Conservation (phyloP, 2,113 vertebrate genomes). For the Hemiscyllium ocellatum region DNA sequence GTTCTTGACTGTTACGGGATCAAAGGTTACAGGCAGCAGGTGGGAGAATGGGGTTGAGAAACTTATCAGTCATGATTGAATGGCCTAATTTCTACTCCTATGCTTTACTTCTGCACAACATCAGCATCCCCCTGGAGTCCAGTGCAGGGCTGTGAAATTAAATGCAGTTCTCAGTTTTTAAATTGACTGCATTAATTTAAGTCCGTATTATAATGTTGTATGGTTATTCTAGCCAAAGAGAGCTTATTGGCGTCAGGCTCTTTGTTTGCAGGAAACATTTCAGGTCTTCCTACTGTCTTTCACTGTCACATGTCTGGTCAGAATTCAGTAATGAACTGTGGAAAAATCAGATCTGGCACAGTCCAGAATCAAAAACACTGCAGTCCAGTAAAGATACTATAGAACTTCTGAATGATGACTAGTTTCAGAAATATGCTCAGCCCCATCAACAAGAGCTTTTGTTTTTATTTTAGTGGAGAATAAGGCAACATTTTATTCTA, state of each 20-base stretch:
- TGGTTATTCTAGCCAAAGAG: neutral
- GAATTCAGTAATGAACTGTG: neutral
- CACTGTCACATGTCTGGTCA: neutral
- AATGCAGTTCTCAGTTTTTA: neutral
- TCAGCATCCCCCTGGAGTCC: neutral
- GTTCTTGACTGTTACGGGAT: too few relatives aligned
- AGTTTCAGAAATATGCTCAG: neutral
- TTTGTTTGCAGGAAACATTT: neutral
- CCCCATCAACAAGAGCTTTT: neutral
- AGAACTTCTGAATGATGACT: neutral
- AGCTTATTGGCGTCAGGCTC: neutral
- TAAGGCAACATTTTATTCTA: neutral
- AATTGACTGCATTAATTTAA: neutral
- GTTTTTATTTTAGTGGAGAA: neutral
- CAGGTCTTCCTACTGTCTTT: neutral
- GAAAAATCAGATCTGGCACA: neutral
- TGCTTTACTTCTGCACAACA: neutral
- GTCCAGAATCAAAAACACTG: neutral
- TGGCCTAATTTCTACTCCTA: too few relatives aligned
- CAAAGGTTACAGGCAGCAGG: too few relatives aligned
- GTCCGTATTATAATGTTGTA: neutral
- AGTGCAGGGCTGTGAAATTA: neutral
- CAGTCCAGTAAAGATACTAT: neutral
- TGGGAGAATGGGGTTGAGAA: too few relatives aligned
- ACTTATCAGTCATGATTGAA: too few relatives aligned